phyloP scores from a whole-genome alignment of 2,888 invertebrate genomes.

The Biston stratarius region DNA sequence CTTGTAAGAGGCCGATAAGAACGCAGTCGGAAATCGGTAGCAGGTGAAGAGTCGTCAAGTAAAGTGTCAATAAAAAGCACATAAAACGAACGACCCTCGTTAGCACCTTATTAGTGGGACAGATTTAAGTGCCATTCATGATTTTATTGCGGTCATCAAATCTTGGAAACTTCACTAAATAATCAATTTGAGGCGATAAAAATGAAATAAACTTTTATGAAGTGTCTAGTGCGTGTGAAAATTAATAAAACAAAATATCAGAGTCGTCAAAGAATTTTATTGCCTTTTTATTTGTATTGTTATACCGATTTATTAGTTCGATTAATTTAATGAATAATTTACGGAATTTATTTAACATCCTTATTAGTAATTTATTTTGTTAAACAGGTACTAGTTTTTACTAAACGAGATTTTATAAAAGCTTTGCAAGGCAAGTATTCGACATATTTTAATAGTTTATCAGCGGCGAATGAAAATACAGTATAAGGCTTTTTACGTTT shows the following conservation, averaged over 20 bases:
- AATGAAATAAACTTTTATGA: conserved; percentile 54
- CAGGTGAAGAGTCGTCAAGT: conserved; percentile 64
- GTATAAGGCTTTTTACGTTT: too few species aligned
- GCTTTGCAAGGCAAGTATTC: too few species aligned
- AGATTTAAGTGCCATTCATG: conserved; percentile 75
- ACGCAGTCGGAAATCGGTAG: conserved; percentile 52
- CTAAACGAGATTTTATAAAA: not conserved
- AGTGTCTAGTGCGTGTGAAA: conserved; percentile 38
- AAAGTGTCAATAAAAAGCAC: conserved; percentile 81
- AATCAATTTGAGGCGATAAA: conserved; percentile 61
- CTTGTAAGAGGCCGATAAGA: conserved; percentile 76
- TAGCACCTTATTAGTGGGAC: conserved; percentile 80
- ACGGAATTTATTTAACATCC: conserved; percentile 22
- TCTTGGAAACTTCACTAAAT: conserved; percentile 61
- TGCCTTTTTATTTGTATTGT: conserved; percentile 24
- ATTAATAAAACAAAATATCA: conserved; percentile 37
- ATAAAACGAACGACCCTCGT: conserved; percentile 82
- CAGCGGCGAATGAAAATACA: too few species aligned
- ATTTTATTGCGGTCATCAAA: conserved; percentile 72
- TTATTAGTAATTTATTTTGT: conserved; percentile 10
- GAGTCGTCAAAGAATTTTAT: conserved; percentile 30
- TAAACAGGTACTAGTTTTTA: not conserved
- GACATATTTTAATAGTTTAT: too few species aligned
- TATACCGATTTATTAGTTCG: not conserved
- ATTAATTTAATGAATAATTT: conserved; percentile 17